Base-by-base conservation (phyloP, 2,113 vertebrate genomes). In the Capricornis sumatraensis region DNA sequence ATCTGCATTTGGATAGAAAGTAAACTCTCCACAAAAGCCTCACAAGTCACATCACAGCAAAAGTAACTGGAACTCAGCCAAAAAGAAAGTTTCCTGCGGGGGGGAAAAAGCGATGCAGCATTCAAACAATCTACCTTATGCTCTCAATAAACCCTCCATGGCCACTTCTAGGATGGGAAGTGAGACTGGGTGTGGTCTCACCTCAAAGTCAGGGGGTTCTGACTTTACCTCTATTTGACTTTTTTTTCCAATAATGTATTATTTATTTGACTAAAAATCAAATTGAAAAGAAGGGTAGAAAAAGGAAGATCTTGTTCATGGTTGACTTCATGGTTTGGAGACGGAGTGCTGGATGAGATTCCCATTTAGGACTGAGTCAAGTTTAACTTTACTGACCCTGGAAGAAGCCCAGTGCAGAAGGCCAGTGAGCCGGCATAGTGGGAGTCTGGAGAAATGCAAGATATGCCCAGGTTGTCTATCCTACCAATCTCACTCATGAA, bases 1-100 rank as follows among this genome's bases (percentile, higher is more conserved):
- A 30, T 58, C 43, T 78, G 30, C 40, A 55, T 45, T 50, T 76
- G 36, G 9, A 58, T 74, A 88, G 53, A 85, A 53, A 91, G 64
- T 16, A 86, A 88, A 30, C 14, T 43, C 53, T 71, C 47, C 82
- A 67, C 30, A 58, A 79, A 96, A 94, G 57, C 43, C 50, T 96
- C 60, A n/a, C 23, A 36, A 50, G 58, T 76, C 89, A 89, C 8
- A 40, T 52, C 15, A 30, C 1, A 71, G 74, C 71, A 27, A 60
- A 97, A 95, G 30, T 58, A 45, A 52, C 52, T 89, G 30, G 43
- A 96, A 64, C 16, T 94, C 23, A 45, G 36, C 17, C 28, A 62
- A 43, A 76, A 30, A 47, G 91, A 74, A 93, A 85, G 28, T 52
- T 94, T 96, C 40, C n/a, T 52, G 33, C 53, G 67, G 76, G 67